A percentile compares a stretch with the other conserved stretches of the same genome.
Evolutionary conservation across 2,113 vertebrate genomes (phyloP).

Genomic region (Solenodon paradoxus): DNA sequence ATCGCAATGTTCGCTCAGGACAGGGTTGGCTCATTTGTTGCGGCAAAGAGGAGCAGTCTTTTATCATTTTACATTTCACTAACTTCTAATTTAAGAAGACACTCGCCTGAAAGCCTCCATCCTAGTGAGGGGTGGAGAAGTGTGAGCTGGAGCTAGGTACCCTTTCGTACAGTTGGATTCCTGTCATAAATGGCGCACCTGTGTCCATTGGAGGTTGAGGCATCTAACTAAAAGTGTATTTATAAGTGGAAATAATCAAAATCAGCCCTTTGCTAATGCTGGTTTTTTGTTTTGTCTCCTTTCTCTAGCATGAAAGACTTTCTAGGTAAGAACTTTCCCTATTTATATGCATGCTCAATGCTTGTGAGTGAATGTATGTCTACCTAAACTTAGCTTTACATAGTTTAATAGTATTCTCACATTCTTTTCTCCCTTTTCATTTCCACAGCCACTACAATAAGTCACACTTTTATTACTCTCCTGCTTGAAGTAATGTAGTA

Average conservation of each 20-base stretch:
- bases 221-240: background rate
- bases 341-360: slow-evolving; percentile 33
- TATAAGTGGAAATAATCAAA: background rate
- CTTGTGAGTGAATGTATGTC: background rate
- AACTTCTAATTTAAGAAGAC: background rate
- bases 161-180: background rate
- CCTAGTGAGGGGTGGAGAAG: background rate
- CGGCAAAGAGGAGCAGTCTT: too few species aligned
- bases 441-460: background rate
- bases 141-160: background rate
- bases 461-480: background rate
- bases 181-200: background rate
- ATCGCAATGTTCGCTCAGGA: background rate
- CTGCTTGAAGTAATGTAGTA: background rate
- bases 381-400: slow-evolving; percentile 5
- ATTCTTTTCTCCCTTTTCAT: background rate
- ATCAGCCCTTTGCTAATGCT: slow-evolving; percentile 52
- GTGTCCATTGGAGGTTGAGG: background rate
- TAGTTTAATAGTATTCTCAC: background rate
- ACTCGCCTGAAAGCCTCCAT: background rate
- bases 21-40: background rate
- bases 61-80: background rate
- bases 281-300: slow-evolving; percentile 63
- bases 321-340: slow-evolving; percentile 87
- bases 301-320: slow-evolving; percentile 89